Percentiles rank a stretch among this genome's conserved stretches.
These are phyloP conservation scores for Mixornis gularis DNA, from an alignment of 2,113 vertebrate species.

Conservation along the genomic window DNA sequence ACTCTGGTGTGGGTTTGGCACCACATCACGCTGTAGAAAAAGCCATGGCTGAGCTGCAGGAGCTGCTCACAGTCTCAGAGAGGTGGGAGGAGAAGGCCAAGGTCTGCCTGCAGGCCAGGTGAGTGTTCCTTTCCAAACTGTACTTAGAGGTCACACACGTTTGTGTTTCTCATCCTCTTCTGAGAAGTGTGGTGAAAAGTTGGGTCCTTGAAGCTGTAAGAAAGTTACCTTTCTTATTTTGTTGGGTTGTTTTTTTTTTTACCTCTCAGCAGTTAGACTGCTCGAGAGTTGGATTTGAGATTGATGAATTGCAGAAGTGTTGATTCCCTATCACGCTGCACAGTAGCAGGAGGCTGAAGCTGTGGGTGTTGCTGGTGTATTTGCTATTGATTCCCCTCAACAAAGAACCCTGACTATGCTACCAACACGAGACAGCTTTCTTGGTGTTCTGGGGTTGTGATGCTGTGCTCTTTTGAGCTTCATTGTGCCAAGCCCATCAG, in stretches of 20 bases:
- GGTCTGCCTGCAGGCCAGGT: slow-evolving; percentile 93
- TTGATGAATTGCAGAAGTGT: not conserved
- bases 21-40: slow-evolving; percentile 97
- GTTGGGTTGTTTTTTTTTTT: not conserved
- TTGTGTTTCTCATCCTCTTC: not conserved
- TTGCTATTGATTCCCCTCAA: not conserved
- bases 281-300: not conserved
- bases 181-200: not conserved
- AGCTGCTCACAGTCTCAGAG: slow-evolving; percentile 94
- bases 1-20: slow-evolving; percentile 92
- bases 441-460: not conserved
- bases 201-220: not conserved
- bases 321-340: not conserved
- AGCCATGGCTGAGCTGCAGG: slow-evolving; percentile 95
- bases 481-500: not conserved
- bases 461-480: not conserved
- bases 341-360: not conserved
- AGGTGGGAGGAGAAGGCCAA: slow-evolving; percentile 97
- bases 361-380: not conserved
- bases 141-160: not conserved
- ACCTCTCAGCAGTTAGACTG: not conserved
- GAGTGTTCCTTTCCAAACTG: slow-evolving; percentile 17
- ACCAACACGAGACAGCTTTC: not conserved
- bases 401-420: not conserved
- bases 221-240: not conserved